Evolutionary conservation across 1,140 invertebrate species (phyloP).

Genomic region (Heterodera schachtii): DNA sequence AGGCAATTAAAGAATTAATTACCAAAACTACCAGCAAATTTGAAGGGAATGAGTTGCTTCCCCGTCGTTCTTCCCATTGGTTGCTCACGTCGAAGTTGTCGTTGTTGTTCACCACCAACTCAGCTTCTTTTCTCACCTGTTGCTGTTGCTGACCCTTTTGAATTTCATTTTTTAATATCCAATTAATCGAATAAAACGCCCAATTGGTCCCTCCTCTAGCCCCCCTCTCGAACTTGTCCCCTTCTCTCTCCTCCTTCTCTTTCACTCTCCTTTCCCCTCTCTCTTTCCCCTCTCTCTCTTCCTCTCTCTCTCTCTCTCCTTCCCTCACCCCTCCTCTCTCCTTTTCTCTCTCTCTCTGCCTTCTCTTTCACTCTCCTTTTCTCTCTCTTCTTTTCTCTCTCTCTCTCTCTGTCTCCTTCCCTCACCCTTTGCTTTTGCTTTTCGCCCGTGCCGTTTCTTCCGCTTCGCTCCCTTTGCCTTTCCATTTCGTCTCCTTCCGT

Average conservation of each 20-base stretch:
- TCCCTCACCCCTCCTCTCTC: background rate
- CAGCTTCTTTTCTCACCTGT: background rate
- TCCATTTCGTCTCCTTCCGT: background rate
- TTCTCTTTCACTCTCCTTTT: background rate
- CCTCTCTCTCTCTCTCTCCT: too few species aligned
- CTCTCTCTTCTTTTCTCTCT: too few species aligned
- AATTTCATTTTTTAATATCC: background rate
- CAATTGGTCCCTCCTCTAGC: too few species aligned
- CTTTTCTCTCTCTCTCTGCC: too few species aligned
- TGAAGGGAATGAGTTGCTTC: background rate
- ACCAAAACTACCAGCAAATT: slow-evolving; percentile 13
- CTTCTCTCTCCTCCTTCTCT: too few species aligned
- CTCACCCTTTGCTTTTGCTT: background rate
- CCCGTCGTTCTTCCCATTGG: slow-evolving; percentile 17
- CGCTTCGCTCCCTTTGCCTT: background rate
- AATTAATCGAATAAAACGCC: too few species aligned
- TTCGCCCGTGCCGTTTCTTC: background rate
- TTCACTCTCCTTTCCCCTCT: too few species aligned
- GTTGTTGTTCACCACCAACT: background rate
- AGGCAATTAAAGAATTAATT: background rate
- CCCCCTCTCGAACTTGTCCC: too few species aligned
- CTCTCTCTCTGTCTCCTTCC: too few species aligned
- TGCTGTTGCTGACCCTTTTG: background rate
- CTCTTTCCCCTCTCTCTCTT: too few species aligned
- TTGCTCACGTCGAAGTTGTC: slow-evolving; percentile 4